Percentiles rank a stretch among this genome's conserved stretches.
Evolutionary conservation across 2,888 invertebrate genomes (phyloP).

Genomic region (Biston stratarius): DNA sequence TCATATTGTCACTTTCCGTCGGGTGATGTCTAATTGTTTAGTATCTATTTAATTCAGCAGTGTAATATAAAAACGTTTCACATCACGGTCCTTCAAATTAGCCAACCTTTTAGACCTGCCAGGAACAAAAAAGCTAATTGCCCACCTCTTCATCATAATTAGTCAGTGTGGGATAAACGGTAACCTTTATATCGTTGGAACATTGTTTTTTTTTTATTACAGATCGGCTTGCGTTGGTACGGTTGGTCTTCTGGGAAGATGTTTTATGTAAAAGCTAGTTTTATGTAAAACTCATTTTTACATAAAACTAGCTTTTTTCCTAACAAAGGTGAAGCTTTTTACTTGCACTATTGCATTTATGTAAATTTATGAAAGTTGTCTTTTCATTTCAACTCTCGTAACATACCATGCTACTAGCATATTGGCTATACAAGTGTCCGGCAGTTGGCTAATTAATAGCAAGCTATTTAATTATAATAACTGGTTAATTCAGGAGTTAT

Average conservation of each 20-base stretch:
- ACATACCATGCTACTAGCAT: no score
- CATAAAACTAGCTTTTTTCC: neutral
- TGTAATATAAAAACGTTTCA: constrained; percentile 11
- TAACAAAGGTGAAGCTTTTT: no score
- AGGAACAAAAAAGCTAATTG: constrained; percentile 25
- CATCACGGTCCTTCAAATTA: constrained; percentile 2
- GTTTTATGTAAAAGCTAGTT: neutral
- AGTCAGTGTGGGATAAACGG: constrained; percentile 16
- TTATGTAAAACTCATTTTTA: no score
- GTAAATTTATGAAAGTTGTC: no score
- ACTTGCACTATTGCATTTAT: no score
- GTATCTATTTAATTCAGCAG: neutral
- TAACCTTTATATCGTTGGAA: constrained; percentile 15
- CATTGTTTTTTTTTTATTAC: neutral
- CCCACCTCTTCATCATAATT: constrained; percentile 27
- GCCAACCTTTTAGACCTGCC: neutral
- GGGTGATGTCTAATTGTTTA: neutral
- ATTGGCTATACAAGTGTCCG: no score
- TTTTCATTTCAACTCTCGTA: no score
- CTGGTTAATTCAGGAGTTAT: no score
- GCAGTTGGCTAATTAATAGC: no score
- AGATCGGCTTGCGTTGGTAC: no score
- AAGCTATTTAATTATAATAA: no score
- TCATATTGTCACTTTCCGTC: no score
- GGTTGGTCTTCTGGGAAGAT: constrained; percentile 2